Conservation (phyloP, 1,140 invertebrate species). For the Trachelipus rathkii region DNA sequence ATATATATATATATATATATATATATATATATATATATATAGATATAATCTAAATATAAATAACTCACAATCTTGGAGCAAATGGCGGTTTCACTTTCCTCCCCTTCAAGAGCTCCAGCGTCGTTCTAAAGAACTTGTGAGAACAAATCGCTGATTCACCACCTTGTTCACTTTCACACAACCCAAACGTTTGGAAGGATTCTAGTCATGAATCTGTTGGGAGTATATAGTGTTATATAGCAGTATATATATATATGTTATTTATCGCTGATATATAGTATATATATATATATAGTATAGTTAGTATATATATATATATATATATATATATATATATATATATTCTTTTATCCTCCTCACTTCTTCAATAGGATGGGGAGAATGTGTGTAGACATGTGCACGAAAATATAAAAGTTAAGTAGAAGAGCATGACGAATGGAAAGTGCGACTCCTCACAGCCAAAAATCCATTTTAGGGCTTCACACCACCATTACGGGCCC, state of each 20-base stretch:
- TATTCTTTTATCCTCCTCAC: too few relatives aligned
- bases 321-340: not conserved
- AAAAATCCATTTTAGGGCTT: too few relatives aligned
- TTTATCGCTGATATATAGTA: conserved; percentile 25
- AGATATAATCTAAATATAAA: too few relatives aligned
- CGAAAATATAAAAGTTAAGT: too few relatives aligned
- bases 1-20: too few relatives aligned
- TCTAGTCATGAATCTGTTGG: conserved; percentile 94
- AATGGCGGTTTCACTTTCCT: conserved; percentile 92
- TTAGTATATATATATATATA: conserved; percentile 2
- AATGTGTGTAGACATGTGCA: too few relatives aligned
- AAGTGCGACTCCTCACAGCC: too few relatives aligned
- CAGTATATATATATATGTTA: conserved; percentile 22
- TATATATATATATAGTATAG: conserved; percentile 31
- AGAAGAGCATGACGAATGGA: too few relatives aligned
- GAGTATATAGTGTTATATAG: conserved; percentile 6
- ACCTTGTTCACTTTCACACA: conserved; percentile 71
- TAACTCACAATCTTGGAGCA: conserved; percentile 90
- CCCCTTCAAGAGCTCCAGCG: conserved; percentile 88
- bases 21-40: too few relatives aligned
- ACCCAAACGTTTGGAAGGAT: conserved; percentile 87
- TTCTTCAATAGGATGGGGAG: too few relatives aligned
- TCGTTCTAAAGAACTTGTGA: conserved; percentile 94
- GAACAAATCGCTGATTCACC: conserved; percentile 78
- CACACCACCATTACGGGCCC: too few relatives aligned